Evolutionary conservation across 2,888 invertebrate species (phyloP).

Genomic region (Parnassius apollo): DNA sequence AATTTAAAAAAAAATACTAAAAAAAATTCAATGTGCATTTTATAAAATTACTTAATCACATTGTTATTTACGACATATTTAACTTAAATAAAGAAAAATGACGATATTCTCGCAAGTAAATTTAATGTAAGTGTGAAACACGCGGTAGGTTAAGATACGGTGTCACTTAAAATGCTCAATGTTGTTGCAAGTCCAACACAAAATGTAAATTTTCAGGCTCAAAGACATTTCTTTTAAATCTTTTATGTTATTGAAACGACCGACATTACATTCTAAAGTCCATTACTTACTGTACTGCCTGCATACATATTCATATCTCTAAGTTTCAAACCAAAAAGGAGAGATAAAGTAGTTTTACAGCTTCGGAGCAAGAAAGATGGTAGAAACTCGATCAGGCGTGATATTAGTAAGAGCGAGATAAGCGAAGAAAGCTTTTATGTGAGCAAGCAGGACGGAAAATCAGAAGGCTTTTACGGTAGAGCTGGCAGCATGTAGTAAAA

Average conservation of each 20-base stretch:
- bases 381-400: slow-evolving; percentile 76
- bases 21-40: no score
- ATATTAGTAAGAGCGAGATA: slow-evolving; percentile 55
- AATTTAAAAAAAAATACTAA: no score
- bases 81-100: slow-evolving; percentile 11
- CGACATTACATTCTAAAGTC: slow-evolving; percentile 58
- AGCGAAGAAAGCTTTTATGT: slow-evolving; percentile 35
- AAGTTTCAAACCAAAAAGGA: slow-evolving; percentile 69
- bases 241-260: slow-evolving; percentile 66
- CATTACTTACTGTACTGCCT: slow-evolving; percentile 69
- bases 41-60: neutral
- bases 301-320: slow-evolving; percentile 76
- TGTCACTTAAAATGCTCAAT: slow-evolving; percentile 9
- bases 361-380: slow-evolving; percentile 77
- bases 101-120: slow-evolving; percentile 17
- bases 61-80: neutral
- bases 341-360: slow-evolving; percentile 76
- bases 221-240: slow-evolving; percentile 58
- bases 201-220: slow-evolving; percentile 19
- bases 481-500: slow-evolving; percentile 75
- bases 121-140: neutral
- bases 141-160: slow-evolving; percentile 7
- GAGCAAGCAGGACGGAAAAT: slow-evolving; percentile 60
- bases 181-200: slow-evolving; percentile 10
- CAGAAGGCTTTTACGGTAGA: slow-evolving; percentile 81